phyloP scores from a whole-genome alignment of 2,113 vertebrate genomes.

The Solea senegalensis region DNA sequence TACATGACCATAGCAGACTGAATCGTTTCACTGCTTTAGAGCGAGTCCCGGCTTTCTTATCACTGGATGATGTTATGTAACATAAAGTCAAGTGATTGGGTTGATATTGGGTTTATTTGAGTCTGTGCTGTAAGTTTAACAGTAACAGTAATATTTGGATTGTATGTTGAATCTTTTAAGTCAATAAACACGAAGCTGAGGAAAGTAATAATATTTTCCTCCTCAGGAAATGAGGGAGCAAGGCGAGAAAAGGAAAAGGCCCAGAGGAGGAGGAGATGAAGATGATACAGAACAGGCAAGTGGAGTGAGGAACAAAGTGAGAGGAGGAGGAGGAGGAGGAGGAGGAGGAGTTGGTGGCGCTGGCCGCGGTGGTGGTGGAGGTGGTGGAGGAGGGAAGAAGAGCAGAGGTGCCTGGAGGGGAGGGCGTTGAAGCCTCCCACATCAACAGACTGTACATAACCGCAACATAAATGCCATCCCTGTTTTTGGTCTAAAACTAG shows the following conservation, averaged over 20 bases:
- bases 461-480: constrained; percentile 29
- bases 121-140: too few relatives aligned
- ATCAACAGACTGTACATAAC: constrained; percentile 56
- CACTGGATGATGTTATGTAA: too few relatives aligned
- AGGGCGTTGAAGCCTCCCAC: constrained; percentile 53
- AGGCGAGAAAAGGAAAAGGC: constrained; percentile 88
- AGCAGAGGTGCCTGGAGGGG: constrained; percentile 72
- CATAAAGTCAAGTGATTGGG: too few relatives aligned
- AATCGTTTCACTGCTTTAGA: too few relatives aligned
- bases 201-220: neutral
- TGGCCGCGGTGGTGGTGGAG: constrained; percentile 34
- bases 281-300: constrained; percentile 5
- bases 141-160: neutral
- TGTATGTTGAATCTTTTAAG: neutral
- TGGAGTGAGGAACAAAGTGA: constrained; percentile 31
- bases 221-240: constrained; percentile 92
- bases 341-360: constrained; percentile 43
- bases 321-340: constrained; percentile 47
- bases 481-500: constrained; percentile 24
- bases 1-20: too few relatives aligned
- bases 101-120: too few relatives aligned
- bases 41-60: too few relatives aligned
- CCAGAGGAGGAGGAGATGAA: constrained; percentile 55
- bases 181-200: neutral
- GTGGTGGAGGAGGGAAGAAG: constrained; percentile 40